phyloP scores from a whole-genome alignment of 2,797 vertebrate species.

The Alfaro cultratus region DNA sequence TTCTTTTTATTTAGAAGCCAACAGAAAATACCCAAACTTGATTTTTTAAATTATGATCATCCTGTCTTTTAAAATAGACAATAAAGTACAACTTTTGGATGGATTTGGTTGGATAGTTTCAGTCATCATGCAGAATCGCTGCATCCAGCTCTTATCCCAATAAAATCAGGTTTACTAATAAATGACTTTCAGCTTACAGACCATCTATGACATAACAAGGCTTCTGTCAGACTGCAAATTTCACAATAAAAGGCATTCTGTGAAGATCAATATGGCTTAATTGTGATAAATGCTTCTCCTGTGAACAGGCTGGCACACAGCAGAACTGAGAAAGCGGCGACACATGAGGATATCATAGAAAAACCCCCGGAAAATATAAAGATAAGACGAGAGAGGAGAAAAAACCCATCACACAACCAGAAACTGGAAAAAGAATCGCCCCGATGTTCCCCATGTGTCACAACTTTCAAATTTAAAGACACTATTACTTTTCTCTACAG shows the following conservation, averaged over 20 bases:
- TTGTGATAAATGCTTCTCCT: constrained; percentile 23
- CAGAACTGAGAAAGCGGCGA: constrained; percentile 48
- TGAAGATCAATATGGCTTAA: constrained; percentile 39
- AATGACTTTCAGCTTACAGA: background rate
- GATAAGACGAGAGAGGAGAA: background rate
- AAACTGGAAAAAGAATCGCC: background rate
- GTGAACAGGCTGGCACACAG: constrained; percentile 42
- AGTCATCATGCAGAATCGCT: background rate
- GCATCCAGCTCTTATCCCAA: background rate
- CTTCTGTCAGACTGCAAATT: background rate
- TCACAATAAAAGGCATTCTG: constrained; percentile 37
- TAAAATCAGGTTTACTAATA: background rate
- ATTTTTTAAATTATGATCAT: background rate
- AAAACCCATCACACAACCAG: background rate
- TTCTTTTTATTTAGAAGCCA: background rate
- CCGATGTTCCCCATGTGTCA: constrained; percentile 3
- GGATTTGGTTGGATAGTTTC: background rate
- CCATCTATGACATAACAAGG: constrained; percentile 25
- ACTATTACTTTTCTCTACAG: background rate
- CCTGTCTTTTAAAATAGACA: background rate
- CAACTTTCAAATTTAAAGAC: constrained; percentile 8
- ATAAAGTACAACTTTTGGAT: background rate
- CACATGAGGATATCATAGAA: background rate
- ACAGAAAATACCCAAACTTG: background rate
- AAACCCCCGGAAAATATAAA: background rate